phyloP scores from a whole-genome alignment of 23 tunicate genomes.

The Styela clava region DNA sequence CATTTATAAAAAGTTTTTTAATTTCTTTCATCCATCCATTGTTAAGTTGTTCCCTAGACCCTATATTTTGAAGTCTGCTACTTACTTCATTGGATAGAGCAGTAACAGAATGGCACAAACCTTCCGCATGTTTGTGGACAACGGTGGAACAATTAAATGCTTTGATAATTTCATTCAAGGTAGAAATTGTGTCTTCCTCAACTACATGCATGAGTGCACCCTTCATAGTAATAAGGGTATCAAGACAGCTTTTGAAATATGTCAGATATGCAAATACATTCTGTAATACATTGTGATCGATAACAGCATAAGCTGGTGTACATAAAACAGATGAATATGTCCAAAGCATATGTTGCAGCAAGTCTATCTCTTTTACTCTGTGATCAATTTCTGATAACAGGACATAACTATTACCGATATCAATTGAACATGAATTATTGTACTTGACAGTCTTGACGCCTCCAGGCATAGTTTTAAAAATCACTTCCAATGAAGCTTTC shows the following conservation, averaged over 20 bases:
- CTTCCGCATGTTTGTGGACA: background rate
- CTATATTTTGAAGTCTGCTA: background rate
- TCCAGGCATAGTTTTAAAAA: background rate
- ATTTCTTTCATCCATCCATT: background rate
- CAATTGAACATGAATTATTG: background rate
- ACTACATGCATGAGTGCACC: background rate
- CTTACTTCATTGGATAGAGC: background rate
- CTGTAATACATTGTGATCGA: background rate
- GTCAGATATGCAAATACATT: background rate
- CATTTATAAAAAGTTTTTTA: background rate
- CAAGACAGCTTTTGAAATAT: background rate
- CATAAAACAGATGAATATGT: slow-evolving; percentile 8
- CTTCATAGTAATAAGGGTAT: background rate
- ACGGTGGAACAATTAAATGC: background rate
- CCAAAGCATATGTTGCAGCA: slow-evolving; percentile 32
- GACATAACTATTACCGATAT: background rate
- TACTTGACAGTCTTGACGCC: background rate
- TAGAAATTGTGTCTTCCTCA: background rate
- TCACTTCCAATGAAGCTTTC: background rate
- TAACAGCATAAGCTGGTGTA: background rate
- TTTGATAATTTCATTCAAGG: background rate
- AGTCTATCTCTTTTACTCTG: slow-evolving; percentile 24
- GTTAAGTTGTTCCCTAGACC: background rate
- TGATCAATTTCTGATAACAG: slow-evolving; percentile 35
- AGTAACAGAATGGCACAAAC: background rate